Base-by-base conservation (phyloP, 2,888 invertebrate species). In the Phortica okadai region DNA sequence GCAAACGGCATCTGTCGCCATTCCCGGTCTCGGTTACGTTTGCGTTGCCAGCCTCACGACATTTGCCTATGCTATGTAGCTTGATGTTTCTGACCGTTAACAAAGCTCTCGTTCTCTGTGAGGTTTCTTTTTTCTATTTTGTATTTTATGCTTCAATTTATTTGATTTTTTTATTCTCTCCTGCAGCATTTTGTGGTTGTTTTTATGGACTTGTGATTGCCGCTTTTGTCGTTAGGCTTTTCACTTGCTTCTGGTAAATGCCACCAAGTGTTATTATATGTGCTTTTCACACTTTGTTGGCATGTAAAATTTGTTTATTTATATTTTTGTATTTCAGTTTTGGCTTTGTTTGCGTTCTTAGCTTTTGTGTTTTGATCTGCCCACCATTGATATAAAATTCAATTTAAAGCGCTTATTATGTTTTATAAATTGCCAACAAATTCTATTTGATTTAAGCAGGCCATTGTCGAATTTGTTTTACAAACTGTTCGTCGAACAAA, bases 1-100 rank as follows among this genome's bases (percentile, higher is more conserved):
- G 42, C 56, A 62, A 45, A 33, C 45, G 64, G 74, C 77, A 75
- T 72, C 67, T 77, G 74, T 67, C 74, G 56, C 72, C 58, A 45
- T 42, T 14, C 14, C 16, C 33, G 44, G n/a, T 21, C 14, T 50
- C 1, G 2, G 50, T 14, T 14, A 33, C 14, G 50, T 7, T 33
- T 42, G 67, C 67, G 44, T 44, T 64, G 41, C 64, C 14, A 64
- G 21, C 64, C 41, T 33, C 64, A 10, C 33, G 33, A 6, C 1
- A 33, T 33, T 64, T 64, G 7, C 4, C 59, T n/a, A n/a, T 59
- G 59, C 59, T 3, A 59, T 7, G 21, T 3, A 8, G n/a, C 21
- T 14, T 59, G 7, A 21, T 2, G 16, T 25, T 50, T 50, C 21
- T 50, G 56, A 72, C 56, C 70, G 41, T 56, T n/a, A 72, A 72